Evolutionary conservation across 2,888 invertebrate genomes (phyloP).

Genomic region (Belgica antarctica): DNA sequence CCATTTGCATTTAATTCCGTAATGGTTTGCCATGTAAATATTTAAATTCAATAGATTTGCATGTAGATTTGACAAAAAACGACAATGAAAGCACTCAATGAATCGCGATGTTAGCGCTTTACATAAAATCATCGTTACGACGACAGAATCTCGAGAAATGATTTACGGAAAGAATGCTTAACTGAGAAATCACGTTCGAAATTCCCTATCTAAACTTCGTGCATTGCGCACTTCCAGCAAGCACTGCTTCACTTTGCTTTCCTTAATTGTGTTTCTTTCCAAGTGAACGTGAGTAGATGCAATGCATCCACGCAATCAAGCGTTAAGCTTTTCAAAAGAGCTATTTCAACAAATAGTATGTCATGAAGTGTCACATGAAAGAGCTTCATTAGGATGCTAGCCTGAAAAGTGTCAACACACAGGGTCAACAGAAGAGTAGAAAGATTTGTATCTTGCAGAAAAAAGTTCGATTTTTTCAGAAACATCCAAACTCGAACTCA

Average conservation of each 20-base stretch:
- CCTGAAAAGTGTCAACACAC: neutral
- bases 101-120: too few species aligned
- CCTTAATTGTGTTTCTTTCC: neutral
- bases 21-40: neutral
- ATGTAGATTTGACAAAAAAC: neutral
- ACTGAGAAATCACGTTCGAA: neutral
- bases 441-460: too few species aligned
- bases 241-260: neutral
- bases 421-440: neutral
- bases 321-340: neutral
- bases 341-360: constrained; percentile 1
- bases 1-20: neutral
- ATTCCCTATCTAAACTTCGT: neutral
- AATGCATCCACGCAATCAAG: neutral
- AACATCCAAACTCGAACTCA: too few species aligned
- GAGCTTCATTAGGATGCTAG: neutral
- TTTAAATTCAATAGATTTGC: neutral
- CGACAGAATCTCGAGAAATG: neutral
- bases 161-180: neutral
- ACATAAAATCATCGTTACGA: too few species aligned
- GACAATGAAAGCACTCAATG: neutral
- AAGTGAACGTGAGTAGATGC: constrained; percentile 16
- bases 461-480: too few species aligned
- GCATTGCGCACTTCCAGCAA: neutral
- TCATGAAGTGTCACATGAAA: neutral